Evolutionary conservation across 2,113 vertebrate genomes (phyloP).

Genomic region (Tapirus terrestris): DNA sequence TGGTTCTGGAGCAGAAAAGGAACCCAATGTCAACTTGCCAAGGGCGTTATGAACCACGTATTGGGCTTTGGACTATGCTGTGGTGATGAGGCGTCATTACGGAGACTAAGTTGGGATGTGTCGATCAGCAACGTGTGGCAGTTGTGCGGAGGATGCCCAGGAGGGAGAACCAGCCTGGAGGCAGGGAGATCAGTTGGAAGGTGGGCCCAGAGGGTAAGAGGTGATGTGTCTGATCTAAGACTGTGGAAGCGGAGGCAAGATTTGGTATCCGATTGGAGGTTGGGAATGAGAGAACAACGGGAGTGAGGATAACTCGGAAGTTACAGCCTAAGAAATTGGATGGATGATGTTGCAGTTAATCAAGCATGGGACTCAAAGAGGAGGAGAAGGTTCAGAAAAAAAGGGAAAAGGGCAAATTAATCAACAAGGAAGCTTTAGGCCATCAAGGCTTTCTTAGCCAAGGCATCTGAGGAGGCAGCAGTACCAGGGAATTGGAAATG

Average conservation of each 20-base stretch:
- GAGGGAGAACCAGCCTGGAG: not conserved
- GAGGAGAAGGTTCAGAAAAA: not conserved
- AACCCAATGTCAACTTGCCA: fast-evolving
- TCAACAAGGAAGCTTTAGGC: not conserved
- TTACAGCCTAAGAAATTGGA: not conserved
- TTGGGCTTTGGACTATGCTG: not conserved
- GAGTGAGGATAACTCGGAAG: not conserved
- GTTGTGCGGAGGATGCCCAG: fast-evolving
- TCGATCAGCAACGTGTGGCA: too few relatives aligned
- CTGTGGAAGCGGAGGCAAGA: not conserved
- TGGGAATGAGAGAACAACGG: not conserved
- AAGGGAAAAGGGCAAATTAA: too few relatives aligned
- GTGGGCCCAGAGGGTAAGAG: not conserved
- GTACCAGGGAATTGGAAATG: not conserved
- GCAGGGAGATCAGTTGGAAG: too few relatives aligned
- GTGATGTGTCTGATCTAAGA: not conserved
- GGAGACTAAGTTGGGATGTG: not conserved
- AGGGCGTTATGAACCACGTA: not conserved
- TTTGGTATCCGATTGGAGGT: not conserved
- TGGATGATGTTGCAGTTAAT: not conserved
- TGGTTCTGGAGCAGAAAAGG: not conserved
- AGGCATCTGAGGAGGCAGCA: not conserved
- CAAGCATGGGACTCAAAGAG: not conserved
- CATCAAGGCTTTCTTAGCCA: not conserved
- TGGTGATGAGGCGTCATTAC: fast-evolving